These are phyloP conservation scores for Agrypnus murinus DNA, from an alignment of 2,888 invertebrate species.

Conservation along the genomic window DNA sequence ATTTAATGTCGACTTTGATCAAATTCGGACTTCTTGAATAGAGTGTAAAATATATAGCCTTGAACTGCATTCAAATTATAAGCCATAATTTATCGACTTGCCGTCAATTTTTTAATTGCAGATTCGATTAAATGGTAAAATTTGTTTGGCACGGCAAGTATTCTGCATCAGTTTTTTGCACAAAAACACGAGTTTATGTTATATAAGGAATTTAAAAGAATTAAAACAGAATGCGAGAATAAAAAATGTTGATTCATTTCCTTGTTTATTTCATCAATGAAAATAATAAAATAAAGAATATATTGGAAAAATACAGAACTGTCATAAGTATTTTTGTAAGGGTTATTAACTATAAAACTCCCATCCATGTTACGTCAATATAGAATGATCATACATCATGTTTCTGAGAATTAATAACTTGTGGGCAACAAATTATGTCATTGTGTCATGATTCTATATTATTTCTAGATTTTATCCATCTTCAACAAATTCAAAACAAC, in stretches of 20 bases:
- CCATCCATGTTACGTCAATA: too few species aligned
- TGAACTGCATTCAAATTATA: conserved; percentile 28
- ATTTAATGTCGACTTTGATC: conserved; percentile 18
- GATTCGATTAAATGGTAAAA: neutral
- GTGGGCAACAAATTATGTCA: neutral
- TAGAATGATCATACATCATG: neutral
- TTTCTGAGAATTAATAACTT: neutral
- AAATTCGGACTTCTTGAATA: conserved; percentile 30
- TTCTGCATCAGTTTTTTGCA: neutral
- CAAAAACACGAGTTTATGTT: too few species aligned
- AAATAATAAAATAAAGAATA: too few species aligned
- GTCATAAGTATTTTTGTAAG: too few species aligned
- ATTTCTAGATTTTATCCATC: neutral
- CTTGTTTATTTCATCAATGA: too few species aligned
- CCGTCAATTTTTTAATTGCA: conserved; percentile 19
- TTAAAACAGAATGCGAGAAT: too few species aligned
- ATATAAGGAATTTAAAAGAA: too few species aligned
- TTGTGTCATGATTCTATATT: conserved; percentile 3
- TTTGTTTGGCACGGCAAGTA: neutral
- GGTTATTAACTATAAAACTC: too few species aligned
- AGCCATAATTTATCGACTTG: conserved; percentile 10
- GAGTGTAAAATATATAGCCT: conserved; percentile 23
- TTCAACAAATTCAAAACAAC: neutral
- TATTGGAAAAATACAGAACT: too few species aligned
- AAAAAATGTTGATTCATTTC: too few species aligned